Conservation (phyloP, 2,113 vertebrate genomes). For the Uria aalge region DNA sequence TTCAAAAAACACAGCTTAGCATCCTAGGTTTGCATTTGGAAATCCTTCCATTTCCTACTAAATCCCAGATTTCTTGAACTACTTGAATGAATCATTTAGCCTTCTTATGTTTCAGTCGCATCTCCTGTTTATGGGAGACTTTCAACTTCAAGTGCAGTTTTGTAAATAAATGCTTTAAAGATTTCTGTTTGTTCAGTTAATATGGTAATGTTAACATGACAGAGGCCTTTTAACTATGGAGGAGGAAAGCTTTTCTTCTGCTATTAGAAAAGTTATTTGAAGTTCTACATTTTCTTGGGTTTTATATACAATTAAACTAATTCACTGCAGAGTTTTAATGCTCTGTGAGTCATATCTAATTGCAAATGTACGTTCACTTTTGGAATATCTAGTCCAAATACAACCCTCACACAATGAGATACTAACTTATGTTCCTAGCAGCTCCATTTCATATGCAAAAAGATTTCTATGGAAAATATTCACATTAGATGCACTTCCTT, state of each 20-base stretch:
- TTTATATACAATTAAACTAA: conserved; percentile 53
- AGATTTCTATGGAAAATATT: neutral
- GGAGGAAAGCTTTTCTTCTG: neutral
- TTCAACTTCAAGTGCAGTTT: neutral
- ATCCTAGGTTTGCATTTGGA: neutral
- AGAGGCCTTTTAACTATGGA: neutral
- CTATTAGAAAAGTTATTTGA: neutral
- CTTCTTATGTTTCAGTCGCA: neutral
- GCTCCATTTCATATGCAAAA: conserved; percentile 13
- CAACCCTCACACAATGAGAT: conserved; percentile 22
- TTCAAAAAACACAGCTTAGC: neutral
- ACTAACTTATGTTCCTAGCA: neutral
- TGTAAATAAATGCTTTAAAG: neutral
- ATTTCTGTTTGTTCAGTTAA: neutral
- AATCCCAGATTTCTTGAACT: neutral
- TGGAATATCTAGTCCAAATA: conserved; percentile 60
- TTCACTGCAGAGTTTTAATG: conserved; percentile 28
- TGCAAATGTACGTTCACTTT: conserved; percentile 52
- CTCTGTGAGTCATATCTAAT: conserved; percentile 70
- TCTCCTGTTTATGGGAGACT: neutral
- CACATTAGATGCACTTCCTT: neutral
- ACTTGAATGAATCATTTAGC: neutral
- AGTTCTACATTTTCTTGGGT: neutral
- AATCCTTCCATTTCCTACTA: neutral
- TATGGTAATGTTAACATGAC: neutral